Conservation (phyloP, 1,140 invertebrate genomes). For the Lasioglossum albipes region DNA sequence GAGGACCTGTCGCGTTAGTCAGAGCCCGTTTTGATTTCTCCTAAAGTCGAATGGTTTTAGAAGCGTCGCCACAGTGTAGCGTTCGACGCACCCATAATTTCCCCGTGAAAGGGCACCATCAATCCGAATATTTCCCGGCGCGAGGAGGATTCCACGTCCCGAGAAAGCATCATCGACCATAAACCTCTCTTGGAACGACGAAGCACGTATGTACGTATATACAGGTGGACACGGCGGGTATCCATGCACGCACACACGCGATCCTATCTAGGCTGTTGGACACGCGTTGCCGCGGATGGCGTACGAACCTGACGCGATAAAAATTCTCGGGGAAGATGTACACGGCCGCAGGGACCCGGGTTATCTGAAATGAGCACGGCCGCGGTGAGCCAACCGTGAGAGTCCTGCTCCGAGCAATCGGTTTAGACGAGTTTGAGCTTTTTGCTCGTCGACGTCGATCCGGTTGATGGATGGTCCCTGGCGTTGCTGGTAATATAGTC, state of each 20-base stretch:
- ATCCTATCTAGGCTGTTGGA: slow-evolving; percentile 20
- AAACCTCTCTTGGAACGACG: slow-evolving; percentile 2
- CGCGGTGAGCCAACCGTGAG: slow-evolving; percentile 42
- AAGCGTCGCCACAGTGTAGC: no score
- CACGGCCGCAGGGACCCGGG: slow-evolving; percentile 13
- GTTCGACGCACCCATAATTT: not conserved
- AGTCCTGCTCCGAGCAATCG: slow-evolving; percentile 46
- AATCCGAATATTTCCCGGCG: slow-evolving; percentile 4
- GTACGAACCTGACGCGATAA: slow-evolving; percentile 35
- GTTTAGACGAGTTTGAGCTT: slow-evolving; percentile 58
- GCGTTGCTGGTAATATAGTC: slow-evolving; percentile 47
- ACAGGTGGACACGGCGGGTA: not conserved
- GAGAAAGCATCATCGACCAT: slow-evolving; percentile 32
- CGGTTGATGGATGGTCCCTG: slow-evolving; percentile 55
- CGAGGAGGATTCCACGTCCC: not conserved
- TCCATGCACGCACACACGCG: slow-evolving; percentile 4
- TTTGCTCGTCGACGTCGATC: slow-evolving; percentile 57
- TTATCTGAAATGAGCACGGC: slow-evolving; percentile 58
- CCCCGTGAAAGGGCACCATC: not conserved
- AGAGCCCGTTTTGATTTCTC: no score
- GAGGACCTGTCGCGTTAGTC: no score
- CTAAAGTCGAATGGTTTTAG: no score
- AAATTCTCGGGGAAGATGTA: slow-evolving; percentile 19
- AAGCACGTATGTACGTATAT: not conserved
- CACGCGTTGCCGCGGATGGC: not conserved